A percentile compares a stretch with the other conserved stretches of the same genome.
phyloP scores from a whole-genome alignment of 2,888 invertebrate species.

The Caenorhabditis sulstoni region DNA sequence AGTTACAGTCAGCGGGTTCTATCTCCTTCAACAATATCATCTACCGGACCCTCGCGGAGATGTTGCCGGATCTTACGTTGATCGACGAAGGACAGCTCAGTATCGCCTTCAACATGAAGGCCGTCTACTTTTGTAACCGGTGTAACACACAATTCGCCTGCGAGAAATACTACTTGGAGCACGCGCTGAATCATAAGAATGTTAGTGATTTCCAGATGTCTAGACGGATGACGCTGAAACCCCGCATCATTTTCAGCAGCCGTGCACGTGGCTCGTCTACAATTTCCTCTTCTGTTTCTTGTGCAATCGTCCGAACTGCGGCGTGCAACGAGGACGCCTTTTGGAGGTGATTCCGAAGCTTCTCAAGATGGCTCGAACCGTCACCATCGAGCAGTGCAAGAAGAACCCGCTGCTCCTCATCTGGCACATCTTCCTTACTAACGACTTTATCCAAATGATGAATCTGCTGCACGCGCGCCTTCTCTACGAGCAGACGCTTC shows the following conservation, averaged over 20 bases:
- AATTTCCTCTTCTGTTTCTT: constrained; percentile 15
- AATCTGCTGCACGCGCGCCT: constrained; percentile 6
- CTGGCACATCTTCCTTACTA: constrained; percentile 22
- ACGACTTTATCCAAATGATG: constrained; percentile 10
- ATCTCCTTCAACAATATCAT: constrained; percentile 17
- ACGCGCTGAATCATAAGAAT: too few relatives aligned
- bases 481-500: constrained; percentile 5
- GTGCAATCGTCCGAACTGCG: constrained; percentile 18
- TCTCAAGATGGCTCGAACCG: neutral
- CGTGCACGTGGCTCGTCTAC: constrained; percentile 23
- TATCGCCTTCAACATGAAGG: constrained; percentile 9
- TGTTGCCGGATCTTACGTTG: constrained; percentile 7
- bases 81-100: constrained; percentile 24
- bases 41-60: constrained; percentile 7
- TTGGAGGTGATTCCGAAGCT: constrained; percentile 24
- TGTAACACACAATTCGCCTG: constrained; percentile 22
- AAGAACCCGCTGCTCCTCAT: constrained; percentile 21
- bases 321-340: constrained; percentile 3
- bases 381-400: neutral
- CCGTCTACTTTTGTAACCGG: constrained; percentile 9
- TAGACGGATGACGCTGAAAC: too few relatives aligned
- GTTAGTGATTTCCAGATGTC: too few relatives aligned
- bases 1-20: constrained; percentile 20
- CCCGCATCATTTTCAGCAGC: constrained; percentile 20
- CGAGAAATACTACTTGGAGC: constrained; percentile 7